phyloP scores from a whole-genome alignment of 1,140 invertebrate genomes.

The Drosophila orena region DNA sequence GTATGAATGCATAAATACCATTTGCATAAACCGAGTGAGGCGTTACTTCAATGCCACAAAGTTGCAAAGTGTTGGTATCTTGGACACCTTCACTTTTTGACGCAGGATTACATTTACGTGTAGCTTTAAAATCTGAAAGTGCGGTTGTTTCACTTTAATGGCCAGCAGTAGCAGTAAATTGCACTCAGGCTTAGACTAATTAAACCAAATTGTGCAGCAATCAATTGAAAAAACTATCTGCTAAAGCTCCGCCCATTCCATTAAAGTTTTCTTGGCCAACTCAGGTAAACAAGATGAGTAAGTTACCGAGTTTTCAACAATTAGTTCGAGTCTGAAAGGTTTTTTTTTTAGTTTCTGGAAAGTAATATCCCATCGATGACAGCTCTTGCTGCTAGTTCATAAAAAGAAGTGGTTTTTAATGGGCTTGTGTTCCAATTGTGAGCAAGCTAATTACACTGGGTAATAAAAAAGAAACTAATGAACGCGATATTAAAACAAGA shows the following conservation, averaged over 20 bases:
- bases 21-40: slow-evolving; percentile 36
- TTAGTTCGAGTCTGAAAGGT: slow-evolving; percentile 15
- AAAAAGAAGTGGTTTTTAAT: slow-evolving; percentile 61
- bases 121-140: too few species aligned
- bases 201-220: neutral
- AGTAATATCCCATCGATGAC: slow-evolving; percentile 4
- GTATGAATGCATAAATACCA: slow-evolving; percentile 39
- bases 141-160: neutral
- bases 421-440: slow-evolving; percentile 44
- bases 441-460: slow-evolving; percentile 33
- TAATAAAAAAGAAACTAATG: slow-evolving; percentile 21
- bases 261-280: slow-evolving; percentile 6
- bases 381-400: slow-evolving; percentile 15
- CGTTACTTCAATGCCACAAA: slow-evolving; percentile 20
- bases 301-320: slow-evolving; percentile 11
- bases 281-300: slow-evolving; percentile 19
- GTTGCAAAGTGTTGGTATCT: slow-evolving; percentile 1
- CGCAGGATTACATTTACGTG: neutral
- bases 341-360: slow-evolving; percentile 1
- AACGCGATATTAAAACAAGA: neutral
- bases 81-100: too few species aligned
- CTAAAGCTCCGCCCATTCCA: neutral
- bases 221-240: slow-evolving; percentile 1
- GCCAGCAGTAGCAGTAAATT: neutral
- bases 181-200: slow-evolving; percentile 8